These are phyloP conservation scores for Labeo rohita DNA, from an alignment of 2,113 vertebrate genomes.

Conservation along the genomic window DNA sequence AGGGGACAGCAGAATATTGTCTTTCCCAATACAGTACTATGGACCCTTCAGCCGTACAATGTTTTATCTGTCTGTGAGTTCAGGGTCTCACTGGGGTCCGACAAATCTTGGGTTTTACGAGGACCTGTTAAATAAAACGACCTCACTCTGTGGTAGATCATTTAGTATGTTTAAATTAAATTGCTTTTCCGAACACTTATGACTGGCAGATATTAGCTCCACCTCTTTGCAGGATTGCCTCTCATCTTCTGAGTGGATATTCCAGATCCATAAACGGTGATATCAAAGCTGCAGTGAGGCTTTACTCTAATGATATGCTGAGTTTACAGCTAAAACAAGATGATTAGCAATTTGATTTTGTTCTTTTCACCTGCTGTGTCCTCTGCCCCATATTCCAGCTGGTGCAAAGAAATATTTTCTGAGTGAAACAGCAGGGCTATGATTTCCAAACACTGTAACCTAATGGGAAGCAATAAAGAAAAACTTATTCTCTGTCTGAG, in stretches of 20 bases:
- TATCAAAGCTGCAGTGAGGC: conserved; percentile 1
- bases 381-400: conserved; percentile 14
- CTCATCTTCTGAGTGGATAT: not conserved
- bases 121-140: not conserved
- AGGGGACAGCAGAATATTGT: not conserved
- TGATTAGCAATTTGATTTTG: conserved; percentile 8
- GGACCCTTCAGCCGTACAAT: not conserved
- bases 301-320: conserved; percentile 12
- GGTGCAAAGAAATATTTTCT: not conserved
- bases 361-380: conserved; percentile 44
- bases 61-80: not conserved
- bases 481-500: not conserved
- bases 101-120: not conserved
- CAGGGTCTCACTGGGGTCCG: not conserved
- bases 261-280: not conserved
- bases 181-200: not conserved
- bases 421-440: not conserved
- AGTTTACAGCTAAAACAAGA: not conserved
- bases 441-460: not conserved
- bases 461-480: conserved; percentile 4
- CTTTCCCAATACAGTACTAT: not conserved
- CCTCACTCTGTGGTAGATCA: not conserved
- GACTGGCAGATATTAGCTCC: conserved; percentile 11
- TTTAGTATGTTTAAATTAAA: conserved; percentile 3
- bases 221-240: conserved; percentile 23